Evolutionary conservation across 2,113 vertebrate species (phyloP), one percentile per base, ranked within the genome.

Genomic region (Daphoenositta chrysoptera): DNA sequence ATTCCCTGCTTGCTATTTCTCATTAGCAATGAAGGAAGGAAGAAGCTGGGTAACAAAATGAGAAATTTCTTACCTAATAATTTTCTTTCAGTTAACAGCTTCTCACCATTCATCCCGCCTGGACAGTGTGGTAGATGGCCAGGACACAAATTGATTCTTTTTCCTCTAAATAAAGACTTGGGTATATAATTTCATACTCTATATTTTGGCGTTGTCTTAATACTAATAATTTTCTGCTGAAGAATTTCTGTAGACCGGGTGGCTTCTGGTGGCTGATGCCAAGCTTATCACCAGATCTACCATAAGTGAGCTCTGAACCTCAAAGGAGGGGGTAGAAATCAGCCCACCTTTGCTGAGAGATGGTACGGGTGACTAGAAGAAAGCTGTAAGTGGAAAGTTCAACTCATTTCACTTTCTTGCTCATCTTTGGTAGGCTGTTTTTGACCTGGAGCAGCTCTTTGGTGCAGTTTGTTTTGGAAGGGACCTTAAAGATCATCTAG

Each of bases 41-140:
- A 87, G 93, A 95, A 95, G 83, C 94, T 96, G 96, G 23, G 96
- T 92, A 83, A 78, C 68, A 87, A 96, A 96, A 92, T 90, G 88
- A 94, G 80, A 87, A 81, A 94, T 90, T 89, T 95, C 80, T 82
- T 94, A 89, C 83, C 71, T 94, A 58, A 60, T 96, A 86, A 96
- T 96, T 97, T 97, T 94, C 64, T 83, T 87, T 18, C 70, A 37
- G 21, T 85, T 94, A 93, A 87, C 82, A 78, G 71, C 90, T 86
- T 96, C 72, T 96, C 56, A 44, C 69, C n/a, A 26, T 83, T 84
- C 91, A 87, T 65, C 57, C 53, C 0, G 0, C 81, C 65, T 0
- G 2, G 83, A 48, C 57, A 57, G 73, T n/a, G 20, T 4, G 1
- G 42, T 89, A 93, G 89, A 79, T 73, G 58, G 39, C 63, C 87